Percentiles rank a stretch among this genome's conserved stretches.
These are phyloP conservation scores for Malurus alboscapulatus DNA, from an alignment of 2,113 vertebrate species.

Conservation along the genomic window DNA sequence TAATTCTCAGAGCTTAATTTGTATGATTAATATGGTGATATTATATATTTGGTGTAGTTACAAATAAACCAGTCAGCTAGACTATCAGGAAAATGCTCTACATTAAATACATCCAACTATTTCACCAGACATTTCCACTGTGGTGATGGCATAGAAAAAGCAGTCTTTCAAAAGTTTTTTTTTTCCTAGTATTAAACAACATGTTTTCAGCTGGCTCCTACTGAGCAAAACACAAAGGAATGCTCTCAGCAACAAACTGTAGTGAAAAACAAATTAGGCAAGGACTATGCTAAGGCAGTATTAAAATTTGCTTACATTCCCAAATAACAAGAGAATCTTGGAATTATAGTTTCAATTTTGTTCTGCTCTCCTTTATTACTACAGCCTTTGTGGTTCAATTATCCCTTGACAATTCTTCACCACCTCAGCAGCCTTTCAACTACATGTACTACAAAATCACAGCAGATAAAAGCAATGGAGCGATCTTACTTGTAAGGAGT, in stretches of 20 bases:
- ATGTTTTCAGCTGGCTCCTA: background rate
- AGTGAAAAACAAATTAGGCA: background rate
- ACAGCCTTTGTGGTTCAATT: background rate
- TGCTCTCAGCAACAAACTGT: background rate
- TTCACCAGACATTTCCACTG: background rate
- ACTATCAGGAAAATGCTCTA: background rate
- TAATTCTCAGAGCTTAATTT: background rate
- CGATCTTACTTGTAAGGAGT: background rate
- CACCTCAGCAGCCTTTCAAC: background rate
- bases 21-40: background rate
- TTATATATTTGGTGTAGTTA: background rate
- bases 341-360: constrained; percentile 24
- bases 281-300: background rate
- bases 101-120: background rate
- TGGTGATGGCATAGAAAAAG: background rate
- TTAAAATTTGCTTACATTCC: constrained; percentile 14
- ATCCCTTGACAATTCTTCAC: background rate
- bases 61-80: background rate
- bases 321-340: background rate
- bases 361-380: background rate
- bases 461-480: background rate
- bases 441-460: background rate
- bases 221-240: background rate
- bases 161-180: background rate
- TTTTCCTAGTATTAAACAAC: background rate